Percentiles rank a stretch among this genome's conserved stretches.
Evolutionary conservation across 2,797 vertebrate genomes (phyloP).

Genomic region (Malurus leucopterus): DNA sequence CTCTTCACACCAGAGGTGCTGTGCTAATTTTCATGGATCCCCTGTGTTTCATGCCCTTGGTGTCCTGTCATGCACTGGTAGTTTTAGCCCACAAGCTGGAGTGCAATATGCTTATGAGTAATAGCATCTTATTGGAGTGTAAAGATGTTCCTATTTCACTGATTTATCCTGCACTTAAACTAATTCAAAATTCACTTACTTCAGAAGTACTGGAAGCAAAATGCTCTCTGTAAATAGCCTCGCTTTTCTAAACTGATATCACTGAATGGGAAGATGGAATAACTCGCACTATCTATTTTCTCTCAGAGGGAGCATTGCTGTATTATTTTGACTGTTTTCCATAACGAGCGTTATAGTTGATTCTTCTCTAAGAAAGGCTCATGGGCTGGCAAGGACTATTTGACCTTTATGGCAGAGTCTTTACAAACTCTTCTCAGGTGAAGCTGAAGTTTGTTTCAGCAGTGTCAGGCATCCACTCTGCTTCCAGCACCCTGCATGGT

Average conservation of each 20-base stretch:
- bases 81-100: constrained; percentile 58
- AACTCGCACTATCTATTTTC: constrained; percentile 16
- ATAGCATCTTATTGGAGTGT: constrained; percentile 72
- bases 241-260: constrained; percentile 35
- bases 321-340: constrained; percentile 23
- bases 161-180: constrained; percentile 73
- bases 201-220: constrained; percentile 43
- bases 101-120: constrained; percentile 64
- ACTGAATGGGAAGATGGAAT: constrained; percentile 34
- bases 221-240: constrained; percentile 57
- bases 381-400: background rate
- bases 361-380: background rate
- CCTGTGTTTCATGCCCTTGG: constrained; percentile 41
- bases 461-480: background rate
- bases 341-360: background rate
- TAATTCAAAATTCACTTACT: constrained; percentile 71
- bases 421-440: background rate
- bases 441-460: background rate
- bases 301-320: background rate
- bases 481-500: background rate
- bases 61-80: constrained; percentile 59
- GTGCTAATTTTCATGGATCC: constrained; percentile 44
- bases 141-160: constrained; percentile 71
- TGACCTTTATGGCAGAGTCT: background rate
- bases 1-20: background rate